phyloP scores from a whole-genome alignment of 2,113 vertebrate genomes.

The human (Homo sapiens) region DNA sequence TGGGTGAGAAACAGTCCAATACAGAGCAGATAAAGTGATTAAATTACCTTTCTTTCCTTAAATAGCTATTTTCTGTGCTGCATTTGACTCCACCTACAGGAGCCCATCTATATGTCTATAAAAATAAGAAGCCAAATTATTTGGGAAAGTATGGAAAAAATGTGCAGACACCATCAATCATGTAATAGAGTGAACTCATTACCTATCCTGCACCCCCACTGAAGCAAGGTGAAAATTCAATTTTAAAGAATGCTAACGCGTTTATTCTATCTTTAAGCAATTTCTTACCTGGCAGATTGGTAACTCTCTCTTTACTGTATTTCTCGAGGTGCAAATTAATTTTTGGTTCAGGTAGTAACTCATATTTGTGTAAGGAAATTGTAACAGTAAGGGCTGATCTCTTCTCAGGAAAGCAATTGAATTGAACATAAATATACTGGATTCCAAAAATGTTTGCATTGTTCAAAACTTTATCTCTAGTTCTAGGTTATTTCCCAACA shows the following conservation, averaged over 20 bases:
- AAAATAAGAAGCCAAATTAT: slow-evolving; percentile 25
- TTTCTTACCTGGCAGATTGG: slow-evolving; percentile 82
- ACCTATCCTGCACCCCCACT: slow-evolving; percentile 5
- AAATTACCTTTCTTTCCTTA: background rate
- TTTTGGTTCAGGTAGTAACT: slow-evolving; percentile 77
- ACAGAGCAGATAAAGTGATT: background rate
- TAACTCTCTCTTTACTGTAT: slow-evolving; percentile 77
- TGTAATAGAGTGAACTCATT: slow-evolving; percentile 69
- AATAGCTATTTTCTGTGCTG: background rate
- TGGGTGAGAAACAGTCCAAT: background rate
- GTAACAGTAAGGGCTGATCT: slow-evolving; percentile 53
- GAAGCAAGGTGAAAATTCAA: slow-evolving; percentile 79
- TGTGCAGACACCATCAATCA: slow-evolving; percentile 62
- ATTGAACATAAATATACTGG: slow-evolving; percentile 18
- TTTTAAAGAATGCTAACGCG: slow-evolving; percentile 81
- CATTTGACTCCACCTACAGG: background rate
- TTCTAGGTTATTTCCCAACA: background rate
- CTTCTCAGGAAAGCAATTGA: slow-evolving; percentile 24
- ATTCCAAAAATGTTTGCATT: slow-evolving; percentile 41
- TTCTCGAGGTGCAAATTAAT: slow-evolving; percentile 84
- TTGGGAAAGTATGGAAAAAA: slow-evolving; percentile 46
- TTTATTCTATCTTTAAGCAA: slow-evolving; percentile 80
- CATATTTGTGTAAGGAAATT: slow-evolving; percentile 72
- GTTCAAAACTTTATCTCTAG: slow-evolving; percentile 3
- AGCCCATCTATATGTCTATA: slow-evolving; percentile 55